Evolutionary conservation across 2,888 invertebrate genomes (phyloP).

Genomic region (Eucera pruinosa): DNA sequence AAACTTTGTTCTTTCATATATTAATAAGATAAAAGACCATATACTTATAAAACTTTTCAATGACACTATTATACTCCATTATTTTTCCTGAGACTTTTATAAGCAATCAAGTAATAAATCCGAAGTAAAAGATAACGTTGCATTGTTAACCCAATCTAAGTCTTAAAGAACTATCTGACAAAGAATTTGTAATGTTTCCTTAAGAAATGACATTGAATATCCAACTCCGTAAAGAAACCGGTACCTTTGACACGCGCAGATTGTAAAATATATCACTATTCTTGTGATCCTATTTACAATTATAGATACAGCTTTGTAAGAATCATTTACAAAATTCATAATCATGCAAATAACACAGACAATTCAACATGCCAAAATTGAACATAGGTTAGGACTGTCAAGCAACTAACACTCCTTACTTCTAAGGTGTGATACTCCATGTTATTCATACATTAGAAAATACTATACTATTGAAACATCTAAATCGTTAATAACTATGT

Average conservation of each 20-base stretch:
- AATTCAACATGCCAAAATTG: slow-evolving; percentile 31
- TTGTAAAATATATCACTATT: neutral
- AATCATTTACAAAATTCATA: slow-evolving; percentile 1
- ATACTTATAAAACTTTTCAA: neutral
- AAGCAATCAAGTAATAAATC: neutral
- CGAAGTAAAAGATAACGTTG: neutral
- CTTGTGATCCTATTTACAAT: no score
- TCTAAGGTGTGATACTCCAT: neutral
- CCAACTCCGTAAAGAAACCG: neutral
- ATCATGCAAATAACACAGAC: slow-evolving; percentile 44
- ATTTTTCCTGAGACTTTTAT: neutral
- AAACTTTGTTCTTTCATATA: neutral
- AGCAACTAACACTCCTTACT: slow-evolving; percentile 28
- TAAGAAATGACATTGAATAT: neutral
- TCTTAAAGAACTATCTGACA: neutral
- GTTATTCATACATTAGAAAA: slow-evolving; percentile 6
- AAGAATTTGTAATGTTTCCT: neutral
- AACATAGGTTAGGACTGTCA: slow-evolving; percentile 35
- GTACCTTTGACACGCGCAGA: neutral
- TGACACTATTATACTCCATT: neutral
- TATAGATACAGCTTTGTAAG: neutral
- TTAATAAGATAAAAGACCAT: neutral
- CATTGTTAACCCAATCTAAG: neutral
- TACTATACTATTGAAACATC: slow-evolving; percentile 3
- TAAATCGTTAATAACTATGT: slow-evolving; percentile 17